Conservation (phyloP, 2,888 invertebrate species). For the Rotaria socialis region DNA sequence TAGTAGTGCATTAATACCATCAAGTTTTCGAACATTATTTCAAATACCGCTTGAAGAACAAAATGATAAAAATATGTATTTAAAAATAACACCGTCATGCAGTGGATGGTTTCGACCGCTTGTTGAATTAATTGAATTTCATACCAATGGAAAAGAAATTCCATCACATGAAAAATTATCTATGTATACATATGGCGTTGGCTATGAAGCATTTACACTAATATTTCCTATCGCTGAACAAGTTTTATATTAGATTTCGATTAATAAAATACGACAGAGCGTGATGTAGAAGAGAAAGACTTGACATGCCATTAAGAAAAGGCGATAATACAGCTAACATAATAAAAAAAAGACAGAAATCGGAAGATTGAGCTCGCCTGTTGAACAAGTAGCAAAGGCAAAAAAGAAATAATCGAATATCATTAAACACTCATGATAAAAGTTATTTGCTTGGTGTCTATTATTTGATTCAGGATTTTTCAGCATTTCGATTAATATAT, state of each 20-base stretch:
- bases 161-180: neutral
- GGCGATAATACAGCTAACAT: neutral
- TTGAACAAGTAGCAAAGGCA: neutral
- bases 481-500: neutral
- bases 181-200: neutral
- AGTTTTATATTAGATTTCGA: neutral
- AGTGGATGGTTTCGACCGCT: slow-evolving; percentile 19
- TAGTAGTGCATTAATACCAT: neutral
- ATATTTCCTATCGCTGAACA: neutral
- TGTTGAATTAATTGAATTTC: neutral
- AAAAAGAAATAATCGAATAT: neutral
- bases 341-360: neutral
- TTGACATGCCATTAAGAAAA: neutral
- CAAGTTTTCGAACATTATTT: neutral
- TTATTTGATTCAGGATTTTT: neutral
- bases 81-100: neutral
- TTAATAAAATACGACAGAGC: neutral
- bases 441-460: neutral
- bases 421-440: neutral
- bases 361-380: neutral
- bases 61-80: neutral
- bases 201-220: slow-evolving; percentile 10
- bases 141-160: slow-evolving; percentile 3
- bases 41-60: neutral
- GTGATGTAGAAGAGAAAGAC: neutral